Conservation (phyloP, 30 jellyfish, hydroid and myxozoan genomes). For the Sanderia malayensis region DNA sequence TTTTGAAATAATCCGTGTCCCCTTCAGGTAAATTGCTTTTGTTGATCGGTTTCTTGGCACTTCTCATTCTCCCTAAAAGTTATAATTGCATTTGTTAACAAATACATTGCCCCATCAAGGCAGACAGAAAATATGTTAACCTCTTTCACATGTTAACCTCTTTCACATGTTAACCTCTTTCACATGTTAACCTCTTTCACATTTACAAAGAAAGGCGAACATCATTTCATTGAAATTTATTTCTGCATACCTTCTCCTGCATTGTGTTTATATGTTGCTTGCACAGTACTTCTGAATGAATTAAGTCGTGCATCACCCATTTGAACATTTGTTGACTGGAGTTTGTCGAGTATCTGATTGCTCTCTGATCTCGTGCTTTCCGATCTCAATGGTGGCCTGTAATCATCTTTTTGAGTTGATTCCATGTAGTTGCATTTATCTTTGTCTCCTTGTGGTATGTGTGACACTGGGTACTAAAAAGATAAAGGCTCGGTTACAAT, state of each 20-base stretch:
- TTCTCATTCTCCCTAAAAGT: constrained; percentile 20
- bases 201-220: too few relatives aligned
- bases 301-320: constrained; percentile 74
- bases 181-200: too few relatives aligned
- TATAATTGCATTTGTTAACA: too few relatives aligned
- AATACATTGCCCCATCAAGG: too few relatives aligned
- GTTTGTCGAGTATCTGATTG: constrained; percentile 19
- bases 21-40: constrained; percentile 66
- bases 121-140: too few relatives aligned
- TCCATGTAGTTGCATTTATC: constrained; percentile 21
- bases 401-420: constrained; percentile 62
- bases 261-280: constrained; percentile 33
- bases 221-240: too few relatives aligned
- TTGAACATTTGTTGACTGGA: constrained; percentile 59
- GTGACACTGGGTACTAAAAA: constrained; percentile 68
- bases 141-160: too few relatives aligned
- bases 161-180: too few relatives aligned
- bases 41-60: constrained; percentile 20
- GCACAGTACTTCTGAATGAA: constrained; percentile 62
- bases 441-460: constrained; percentile 79
- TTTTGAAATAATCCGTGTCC: constrained; percentile 33
- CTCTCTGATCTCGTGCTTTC: constrained; percentile 12
- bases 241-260: constrained; percentile 47
- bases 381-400: background rate
- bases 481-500: too few relatives aligned